Evolutionary conservation across 2,113 vertebrate species (phyloP).

Genomic region (Varanus salvator): DNA sequence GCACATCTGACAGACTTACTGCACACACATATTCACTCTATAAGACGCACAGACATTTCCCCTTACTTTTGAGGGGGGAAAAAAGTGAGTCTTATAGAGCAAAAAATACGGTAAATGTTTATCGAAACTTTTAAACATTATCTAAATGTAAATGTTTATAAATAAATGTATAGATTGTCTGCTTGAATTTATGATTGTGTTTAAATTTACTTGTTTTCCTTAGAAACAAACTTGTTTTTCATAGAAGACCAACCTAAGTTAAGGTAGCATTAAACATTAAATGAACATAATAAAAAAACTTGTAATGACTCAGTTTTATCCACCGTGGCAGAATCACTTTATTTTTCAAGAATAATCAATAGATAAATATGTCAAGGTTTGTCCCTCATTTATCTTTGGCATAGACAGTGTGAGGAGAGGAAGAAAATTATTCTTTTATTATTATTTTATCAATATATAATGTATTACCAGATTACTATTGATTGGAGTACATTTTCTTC

Average conservation of each 20-base stretch:
- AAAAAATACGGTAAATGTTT: no score
- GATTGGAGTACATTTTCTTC: neutral
- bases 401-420: no score
- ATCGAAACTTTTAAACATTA: no score
- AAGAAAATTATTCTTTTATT: neutral
- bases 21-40: no score
- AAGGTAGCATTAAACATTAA: neutral
- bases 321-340: neutral
- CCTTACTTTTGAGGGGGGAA: no score
- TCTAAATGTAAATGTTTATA: no score
- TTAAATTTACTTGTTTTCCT: neutral
- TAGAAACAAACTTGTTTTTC: neutral
- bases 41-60: no score
- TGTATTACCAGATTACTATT: neutral
- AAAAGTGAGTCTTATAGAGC: no score
- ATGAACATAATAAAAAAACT: neutral
- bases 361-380: neutral
- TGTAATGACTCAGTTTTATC: neutral
- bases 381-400: neutral
- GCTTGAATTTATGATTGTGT: neutral
- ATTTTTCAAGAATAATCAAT: neutral
- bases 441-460: slow-evolving; percentile 6
- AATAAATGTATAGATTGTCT: no score
- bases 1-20: no score
- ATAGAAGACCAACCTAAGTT: neutral